Percentiles rank a stretch among this genome's conserved stretches.
Conservation (phyloP, 2,888 invertebrate species). For the Thereva unica region DNA sequence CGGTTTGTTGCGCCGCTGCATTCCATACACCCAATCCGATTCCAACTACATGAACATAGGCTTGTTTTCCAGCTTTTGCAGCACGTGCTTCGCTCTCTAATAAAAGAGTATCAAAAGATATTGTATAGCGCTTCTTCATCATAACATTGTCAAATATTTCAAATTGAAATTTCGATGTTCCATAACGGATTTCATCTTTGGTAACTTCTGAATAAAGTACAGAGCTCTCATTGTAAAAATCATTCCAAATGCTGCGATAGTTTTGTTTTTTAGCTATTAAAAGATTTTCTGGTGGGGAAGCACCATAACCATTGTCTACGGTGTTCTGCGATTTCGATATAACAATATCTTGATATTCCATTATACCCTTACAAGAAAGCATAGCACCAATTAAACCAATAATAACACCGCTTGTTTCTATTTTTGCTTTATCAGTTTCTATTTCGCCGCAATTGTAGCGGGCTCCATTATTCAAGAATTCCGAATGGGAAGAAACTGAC, state of each 20-base stretch:
- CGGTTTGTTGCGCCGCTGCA: constrained; percentile 64
- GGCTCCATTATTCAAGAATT: constrained; percentile 64
- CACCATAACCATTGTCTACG: constrained; percentile 59
- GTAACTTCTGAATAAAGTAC: constrained; percentile 33
- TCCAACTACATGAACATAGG: constrained; percentile 69
- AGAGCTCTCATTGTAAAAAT: constrained; percentile 45
- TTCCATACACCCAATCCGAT: constrained; percentile 71
- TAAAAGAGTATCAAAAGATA: constrained; percentile 66
- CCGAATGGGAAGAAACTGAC: constrained; percentile 62
- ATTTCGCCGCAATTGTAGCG: constrained; percentile 61
- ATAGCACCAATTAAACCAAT: constrained; percentile 60
- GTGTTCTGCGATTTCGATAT: constrained; percentile 61
- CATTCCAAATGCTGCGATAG: constrained; percentile 44
- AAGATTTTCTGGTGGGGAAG: constrained; percentile 11
- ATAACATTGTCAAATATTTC: constrained; percentile 52
- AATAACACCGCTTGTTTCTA: constrained; percentile 61
- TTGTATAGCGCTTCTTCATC: constrained; percentile 58
- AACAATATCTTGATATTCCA: constrained; percentile 63
- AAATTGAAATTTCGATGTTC: constrained; percentile 47
- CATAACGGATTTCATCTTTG: constrained; percentile 15
- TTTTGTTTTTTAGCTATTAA: not conserved
- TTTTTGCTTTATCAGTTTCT: constrained; percentile 51
- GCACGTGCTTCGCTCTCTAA: constrained; percentile 68
- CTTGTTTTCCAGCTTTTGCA: constrained; percentile 58
- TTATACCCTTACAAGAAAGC: constrained; percentile 57